These are phyloP conservation scores for Copidosoma aretas DNA, from an alignment of 2,888 invertebrate genomes.

Conservation along the genomic window DNA sequence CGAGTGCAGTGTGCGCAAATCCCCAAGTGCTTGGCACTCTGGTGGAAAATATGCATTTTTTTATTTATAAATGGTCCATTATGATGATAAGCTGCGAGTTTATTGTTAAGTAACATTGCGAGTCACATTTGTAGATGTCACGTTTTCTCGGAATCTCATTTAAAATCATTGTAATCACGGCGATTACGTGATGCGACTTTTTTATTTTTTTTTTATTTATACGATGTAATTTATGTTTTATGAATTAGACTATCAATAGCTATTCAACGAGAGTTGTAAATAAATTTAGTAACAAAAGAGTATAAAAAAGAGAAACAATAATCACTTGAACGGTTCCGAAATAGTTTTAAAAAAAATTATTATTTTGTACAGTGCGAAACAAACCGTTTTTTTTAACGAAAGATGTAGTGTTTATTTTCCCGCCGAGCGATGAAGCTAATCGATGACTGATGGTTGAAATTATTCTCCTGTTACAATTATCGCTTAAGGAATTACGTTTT, in stretches of 20 bases:
- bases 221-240: too few species aligned
- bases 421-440: slow-evolving; percentile 8
- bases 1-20: slow-evolving; percentile 7
- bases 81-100: too few species aligned
- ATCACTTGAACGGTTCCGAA: slow-evolving; percentile 15
- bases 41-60: slow-evolving; percentile 16
- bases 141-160: too few species aligned
- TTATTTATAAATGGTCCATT: background rate
- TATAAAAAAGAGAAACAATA: slow-evolving; percentile 1
- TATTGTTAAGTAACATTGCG: too few species aligned
- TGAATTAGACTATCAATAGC: too few species aligned
- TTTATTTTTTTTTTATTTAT: too few species aligned
- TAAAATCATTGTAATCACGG: too few species aligned
- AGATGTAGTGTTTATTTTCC: slow-evolving; percentile 17
- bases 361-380: slow-evolving; percentile 16
- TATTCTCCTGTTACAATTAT: slow-evolving; percentile 33
- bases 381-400: slow-evolving; percentile 10
- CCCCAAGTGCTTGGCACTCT: slow-evolving; percentile 24
- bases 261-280: too few species aligned
- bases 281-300: background rate
- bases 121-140: too few species aligned
- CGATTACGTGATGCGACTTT: too few species aligned
- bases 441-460: slow-evolving; percentile 30
- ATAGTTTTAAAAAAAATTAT: slow-evolving; percentile 18
- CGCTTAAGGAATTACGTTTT: slow-evolving; percentile 16